These are phyloP conservation scores for Micromussa lordhowensis DNA, from an alignment of 92 coral and sea anemone genomes.

Conservation along the genomic window DNA sequence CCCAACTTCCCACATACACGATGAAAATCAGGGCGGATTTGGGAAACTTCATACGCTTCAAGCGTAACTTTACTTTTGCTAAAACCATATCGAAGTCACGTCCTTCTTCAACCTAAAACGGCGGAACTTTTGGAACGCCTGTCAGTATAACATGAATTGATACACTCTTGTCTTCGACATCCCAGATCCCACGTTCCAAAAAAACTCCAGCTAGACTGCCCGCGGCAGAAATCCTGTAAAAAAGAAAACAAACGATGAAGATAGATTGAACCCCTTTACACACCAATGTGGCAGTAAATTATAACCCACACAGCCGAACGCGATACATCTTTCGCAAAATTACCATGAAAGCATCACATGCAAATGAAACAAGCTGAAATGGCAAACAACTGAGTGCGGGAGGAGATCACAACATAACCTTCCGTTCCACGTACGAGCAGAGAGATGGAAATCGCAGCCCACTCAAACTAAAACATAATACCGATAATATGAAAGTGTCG, in stretches of 20 bases:
- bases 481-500: background rate
- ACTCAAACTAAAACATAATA: background rate
- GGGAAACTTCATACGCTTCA: background rate
- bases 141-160: background rate
- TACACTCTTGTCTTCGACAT: background rate
- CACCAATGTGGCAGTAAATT: background rate
- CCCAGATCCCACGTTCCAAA: background rate
- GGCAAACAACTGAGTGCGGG: background rate
- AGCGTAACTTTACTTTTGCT: background rate
- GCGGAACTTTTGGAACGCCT: background rate
- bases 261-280: background rate
- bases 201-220: background rate
- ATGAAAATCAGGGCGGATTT: background rate
- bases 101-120: background rate
- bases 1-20: background rate
- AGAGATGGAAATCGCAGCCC: background rate
- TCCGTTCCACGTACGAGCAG: background rate
- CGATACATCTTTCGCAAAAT: background rate
- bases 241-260: background rate
- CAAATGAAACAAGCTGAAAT: background rate
- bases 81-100: background rate
- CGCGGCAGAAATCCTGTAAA: background rate
- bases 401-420: background rate
- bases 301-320: background rate
- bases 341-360: background rate